Evolutionary conservation across 2,797 vertebrate genomes (phyloP).

Genomic region (Sebastes itinus): DNA sequence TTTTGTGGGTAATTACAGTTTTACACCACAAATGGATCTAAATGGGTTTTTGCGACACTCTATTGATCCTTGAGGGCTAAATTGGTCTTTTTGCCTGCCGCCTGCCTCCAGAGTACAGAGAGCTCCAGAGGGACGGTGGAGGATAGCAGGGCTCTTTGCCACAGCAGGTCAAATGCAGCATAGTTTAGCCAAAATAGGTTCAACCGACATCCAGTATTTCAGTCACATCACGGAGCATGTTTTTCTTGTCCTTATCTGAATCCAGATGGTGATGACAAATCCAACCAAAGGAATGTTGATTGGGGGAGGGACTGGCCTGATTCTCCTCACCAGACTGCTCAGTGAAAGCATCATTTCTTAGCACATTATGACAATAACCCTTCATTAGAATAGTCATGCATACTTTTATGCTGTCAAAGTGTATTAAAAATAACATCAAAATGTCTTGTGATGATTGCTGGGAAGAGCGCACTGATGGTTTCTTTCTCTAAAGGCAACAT

Average conservation of each 20-base stretch:
- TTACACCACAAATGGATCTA: constrained; percentile 76
- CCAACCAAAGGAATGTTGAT: constrained; percentile 1
- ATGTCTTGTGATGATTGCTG: not conserved
- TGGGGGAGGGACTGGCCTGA: not conserved
- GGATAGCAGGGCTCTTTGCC: constrained; percentile 9
- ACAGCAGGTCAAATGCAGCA: constrained; percentile 5
- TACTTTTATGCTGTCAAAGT: constrained; percentile 19
- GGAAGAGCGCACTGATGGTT: not conserved
- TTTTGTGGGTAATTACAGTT: constrained; percentile 73
- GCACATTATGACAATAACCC: constrained; percentile 13
- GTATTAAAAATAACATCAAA: not conserved
- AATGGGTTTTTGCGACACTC: constrained; percentile 71
- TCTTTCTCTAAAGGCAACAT: not conserved
- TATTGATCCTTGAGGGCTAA: constrained; percentile 71
- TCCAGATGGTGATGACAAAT: constrained; percentile 20
- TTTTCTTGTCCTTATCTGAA: not conserved
- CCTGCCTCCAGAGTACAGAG: constrained; percentile 30
- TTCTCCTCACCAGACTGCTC: constrained; percentile 5
- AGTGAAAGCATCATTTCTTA: not conserved
- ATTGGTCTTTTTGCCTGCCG: constrained; percentile 61
- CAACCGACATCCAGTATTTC: not conserved
- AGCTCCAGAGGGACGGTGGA: not conserved
- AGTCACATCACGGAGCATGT: not conserved
- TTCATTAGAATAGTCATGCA: constrained; percentile 1
- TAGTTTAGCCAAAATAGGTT: constrained; percentile 21